Evolutionary conservation across 1,140 invertebrate genomes (phyloP).

Genomic region (Pogonomyrmex barbatus): DNA sequence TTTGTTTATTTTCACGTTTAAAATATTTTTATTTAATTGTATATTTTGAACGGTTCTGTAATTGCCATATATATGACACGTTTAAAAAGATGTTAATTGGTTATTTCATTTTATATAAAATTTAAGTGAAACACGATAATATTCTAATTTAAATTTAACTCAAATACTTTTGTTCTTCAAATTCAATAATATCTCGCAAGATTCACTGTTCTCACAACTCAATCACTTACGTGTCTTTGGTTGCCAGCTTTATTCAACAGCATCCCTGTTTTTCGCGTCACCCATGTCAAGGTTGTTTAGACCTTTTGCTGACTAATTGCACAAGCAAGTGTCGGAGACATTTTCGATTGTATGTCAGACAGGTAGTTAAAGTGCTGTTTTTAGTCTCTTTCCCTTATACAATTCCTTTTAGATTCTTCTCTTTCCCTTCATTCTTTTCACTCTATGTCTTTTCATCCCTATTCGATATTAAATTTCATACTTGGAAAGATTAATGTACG

Average conservation of each 20-base stretch:
- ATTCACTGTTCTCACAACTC: constrained; percentile 10
- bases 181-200: neutral
- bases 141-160: neutral
- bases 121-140: neutral
- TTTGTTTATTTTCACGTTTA: neutral
- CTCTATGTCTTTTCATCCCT: constrained; percentile 1
- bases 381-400: constrained; percentile 11
- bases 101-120: constrained; percentile 1
- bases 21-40: neutral
- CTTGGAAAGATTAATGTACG: constrained; percentile 8
- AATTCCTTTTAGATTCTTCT: neutral
- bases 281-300: constrained; percentile 52
- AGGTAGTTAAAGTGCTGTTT: constrained; percentile 55
- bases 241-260: constrained; percentile 32
- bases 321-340: constrained; percentile 68
- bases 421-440: neutral
- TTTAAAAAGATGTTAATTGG: neutral
- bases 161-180: neutral
- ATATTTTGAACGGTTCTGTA: neutral
- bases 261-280: neutral
- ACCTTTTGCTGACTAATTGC: constrained; percentile 71
- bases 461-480: neutral
- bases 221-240: constrained; percentile 47
- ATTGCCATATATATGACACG: too few species aligned
- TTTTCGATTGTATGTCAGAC: constrained; percentile 64